phyloP scores from a whole-genome alignment of 2,797 vertebrate genomes.

The Nannoperca obscura region DNA sequence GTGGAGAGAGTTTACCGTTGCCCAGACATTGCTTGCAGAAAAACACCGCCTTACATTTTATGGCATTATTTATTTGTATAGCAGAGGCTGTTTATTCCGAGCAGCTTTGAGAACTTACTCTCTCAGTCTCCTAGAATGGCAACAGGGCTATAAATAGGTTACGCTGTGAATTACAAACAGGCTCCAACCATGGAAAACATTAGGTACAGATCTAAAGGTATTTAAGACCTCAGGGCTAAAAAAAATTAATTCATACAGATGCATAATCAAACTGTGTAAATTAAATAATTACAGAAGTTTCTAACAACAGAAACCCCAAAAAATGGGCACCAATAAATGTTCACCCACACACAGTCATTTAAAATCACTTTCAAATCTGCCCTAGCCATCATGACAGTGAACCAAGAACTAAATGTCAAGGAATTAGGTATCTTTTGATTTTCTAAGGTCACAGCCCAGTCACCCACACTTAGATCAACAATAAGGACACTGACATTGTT shows the following conservation, averaged over 20 bases:
- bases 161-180: slow-evolving; percentile 61
- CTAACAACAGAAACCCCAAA: slow-evolving; percentile 33
- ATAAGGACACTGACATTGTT: neutral
- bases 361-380: slow-evolving; percentile 24
- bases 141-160: slow-evolving; percentile 71
- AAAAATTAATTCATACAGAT: slow-evolving; percentile 26
- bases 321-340: slow-evolving; percentile 23
- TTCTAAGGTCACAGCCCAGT: slow-evolving; percentile 28
- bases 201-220: slow-evolving; percentile 60
- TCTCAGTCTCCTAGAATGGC: slow-evolving; percentile 55
- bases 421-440: slow-evolving; percentile 26
- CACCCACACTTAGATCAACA: slow-evolving; percentile 1
- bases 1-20: slow-evolving; percentile 71
- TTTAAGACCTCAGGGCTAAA: slow-evolving; percentile 40
- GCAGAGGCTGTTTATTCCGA: slow-evolving; percentile 67
- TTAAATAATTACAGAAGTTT: slow-evolving; percentile 46
- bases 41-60: slow-evolving; percentile 74
- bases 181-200: slow-evolving; percentile 67
- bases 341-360: slow-evolving; percentile 42
- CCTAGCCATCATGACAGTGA: slow-evolving; percentile 19
- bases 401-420: slow-evolving; percentile 47
- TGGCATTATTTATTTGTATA: slow-evolving; percentile 78
- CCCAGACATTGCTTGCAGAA: slow-evolving; percentile 61
- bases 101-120: slow-evolving; percentile 47
- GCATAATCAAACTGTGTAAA: slow-evolving; percentile 48